Base-by-base conservation (phyloP, 2,888 invertebrate genomes). In the Heliconius charithonia region DNA sequence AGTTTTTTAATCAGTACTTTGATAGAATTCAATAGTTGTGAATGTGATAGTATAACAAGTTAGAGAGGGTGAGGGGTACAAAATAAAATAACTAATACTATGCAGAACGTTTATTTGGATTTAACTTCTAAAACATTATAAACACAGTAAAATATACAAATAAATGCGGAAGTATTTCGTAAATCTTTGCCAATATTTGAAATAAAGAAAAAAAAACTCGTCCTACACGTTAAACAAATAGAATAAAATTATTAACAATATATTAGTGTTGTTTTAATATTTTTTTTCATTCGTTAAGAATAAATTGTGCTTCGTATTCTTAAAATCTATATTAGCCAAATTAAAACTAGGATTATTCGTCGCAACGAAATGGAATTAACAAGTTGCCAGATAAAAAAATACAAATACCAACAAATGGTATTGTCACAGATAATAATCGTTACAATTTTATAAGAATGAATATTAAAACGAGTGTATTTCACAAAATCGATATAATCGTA, bases 71-170 rank as follows among this genome's bases (percentile, higher is more conserved):
- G 1, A n/a, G 25, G 4, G 59, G 67, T 45, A 32, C 67, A 69
- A 78, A 86, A 84, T 78, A 85, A 88, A 88, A 85, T 74, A 82
- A 83, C 65, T 59, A 56, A 63, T 91, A 93, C 94, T 94, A 94
- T 94, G 94, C 91, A 89, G 93, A 94, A 94, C 94, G 94, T 95
- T 94, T 95, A 94, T 94, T 95, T 93, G 93, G 92, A 92, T 92
- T 90, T 91, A 92, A 92, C 91, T 87, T 92, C 93, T 93, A 94
- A 93, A 93, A 94, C 92, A 93, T 93, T 86, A 87, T 91, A 91
- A 94, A 94, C 93, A 93, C 90, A 93, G 92, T 93, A 93, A 92
- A 93, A 90, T 90, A 92, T 91, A 92, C 90, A 94, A 93, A 92
- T 94, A 94, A 94, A 94, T 94, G 94, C 93, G 85, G 85, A 91